Evolutionary conservation across 2,888 invertebrate species (phyloP), one percentile per base, ranked within the genome.

Genomic region (Siphlonurus alternatus): DNA sequence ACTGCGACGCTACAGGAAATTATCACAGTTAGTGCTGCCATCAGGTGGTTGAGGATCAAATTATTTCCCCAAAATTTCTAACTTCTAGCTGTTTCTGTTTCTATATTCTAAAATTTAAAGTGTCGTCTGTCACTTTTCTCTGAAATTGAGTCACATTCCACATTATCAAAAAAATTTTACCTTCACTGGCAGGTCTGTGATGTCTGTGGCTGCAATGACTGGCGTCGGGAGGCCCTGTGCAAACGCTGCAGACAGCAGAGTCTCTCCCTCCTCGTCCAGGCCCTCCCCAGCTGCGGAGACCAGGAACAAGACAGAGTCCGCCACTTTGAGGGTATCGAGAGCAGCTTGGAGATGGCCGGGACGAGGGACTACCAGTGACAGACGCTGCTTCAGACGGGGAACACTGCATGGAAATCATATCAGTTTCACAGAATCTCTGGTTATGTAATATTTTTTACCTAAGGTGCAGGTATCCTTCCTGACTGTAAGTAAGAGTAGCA

Each of bases 321-420:
- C 87, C 3, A 93, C 85, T 80, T 93, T 94, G 1, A 89, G 77
- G n/a, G 86, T 81, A 78, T 94, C 94, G 64, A 94, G 76, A 2
- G 86, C 77, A 23, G 83, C 83, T 73, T 88, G 83, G 56, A 92
- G 82, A 75, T 90, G 85, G 20, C 86, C 86, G 20, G 81, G 74
- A 66, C 85, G 83, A 18, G 93, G 90, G 7, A 83, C 78, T 53
- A 92, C 76, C 70, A 96, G 86, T 0, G 90, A 84, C 73, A 89
- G 91, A n/a, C 90, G 80, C 73, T 94, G 91, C 73, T 95, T 93
- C 73, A 94, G 91, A 67, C 90, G 82, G 15, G 90, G 88, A 67
- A 91, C 73, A 70, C 90, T 90, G 75, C 71, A 80, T 10, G 56
- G 22, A 56, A 5, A 56, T n/a, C n/a, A 56, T 7, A 19, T n/a